Evolutionary conservation across 2,888 invertebrate genomes (phyloP), one percentile per base, ranked within the genome.

Genomic region (Octodonta nipae): DNA sequence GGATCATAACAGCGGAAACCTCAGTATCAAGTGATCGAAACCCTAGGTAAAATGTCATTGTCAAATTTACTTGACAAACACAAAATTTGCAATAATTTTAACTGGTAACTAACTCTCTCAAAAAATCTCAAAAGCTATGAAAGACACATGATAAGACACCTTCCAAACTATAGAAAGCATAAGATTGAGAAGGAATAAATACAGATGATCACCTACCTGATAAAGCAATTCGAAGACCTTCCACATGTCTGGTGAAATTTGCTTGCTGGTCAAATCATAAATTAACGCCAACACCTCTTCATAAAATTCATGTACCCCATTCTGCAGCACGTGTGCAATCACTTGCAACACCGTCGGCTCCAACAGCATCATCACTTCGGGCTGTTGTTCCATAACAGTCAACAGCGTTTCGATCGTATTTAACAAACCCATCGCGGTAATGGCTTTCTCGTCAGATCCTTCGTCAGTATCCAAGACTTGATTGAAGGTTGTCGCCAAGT

Each of bases 341-440:
- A 95, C 88, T 61, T 85, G 81, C 16, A 95, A 69, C 10, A 96
- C 87, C 34, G 85, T 86, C 29, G 88, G 89, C 62, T 96, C 93
- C 32, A 98, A 67, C 52, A 84, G 79, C 16, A 73, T 70, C 70
- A 92, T 78, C 22, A 96, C 84, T 58, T 87, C 78, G 0, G 71
- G 70, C 38, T 75, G 70, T 36, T 87, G 80, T 54, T 92, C 92
- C 87, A 95, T 88, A 2, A 92, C 91, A 42, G 80, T 84, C 8
- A 96, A 66, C 17, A 98, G 71, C 0, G 91, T 93, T 63, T 96
- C 93, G 61, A 98, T 86, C 2, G 96, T 93, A 57, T 87, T 93
- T 7, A 98, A 66, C 15, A 98, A 68, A 12, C 95, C 93, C 86
- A 96, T 92, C 1, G 95, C 92, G 2, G 92, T 87, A 33, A 96